Evolutionary conservation across 2,797 vertebrate species (phyloP).

Genomic region (Helicolenus hilgendorfi): DNA sequence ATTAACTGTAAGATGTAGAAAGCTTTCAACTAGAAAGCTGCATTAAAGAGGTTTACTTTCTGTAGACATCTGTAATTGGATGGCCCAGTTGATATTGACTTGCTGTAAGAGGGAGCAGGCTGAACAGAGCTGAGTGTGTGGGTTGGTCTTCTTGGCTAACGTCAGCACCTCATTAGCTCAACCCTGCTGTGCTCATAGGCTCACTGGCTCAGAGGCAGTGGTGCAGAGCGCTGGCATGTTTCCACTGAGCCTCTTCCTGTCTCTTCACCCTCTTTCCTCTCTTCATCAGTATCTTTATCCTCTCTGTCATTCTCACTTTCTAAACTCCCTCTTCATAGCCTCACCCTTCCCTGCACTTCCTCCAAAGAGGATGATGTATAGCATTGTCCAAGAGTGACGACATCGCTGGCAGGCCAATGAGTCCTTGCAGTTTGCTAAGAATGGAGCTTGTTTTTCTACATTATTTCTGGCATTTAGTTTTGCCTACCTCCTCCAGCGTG

Average conservation of each 20-base stretch:
- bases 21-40: not conserved
- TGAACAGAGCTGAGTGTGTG: constrained; percentile 52
- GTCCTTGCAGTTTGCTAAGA: constrained; percentile 26
- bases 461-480: constrained; percentile 15
- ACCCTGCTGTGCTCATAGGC: constrained; percentile 51
- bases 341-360: constrained; percentile 24
- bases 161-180: constrained; percentile 66
- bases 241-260: constrained; percentile 81
- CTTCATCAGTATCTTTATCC: constrained; percentile 39
- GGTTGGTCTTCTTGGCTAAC: constrained; percentile 57
- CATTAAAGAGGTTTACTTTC: constrained; percentile 14
- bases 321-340: not conserved
- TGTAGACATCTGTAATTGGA: constrained; percentile 27
- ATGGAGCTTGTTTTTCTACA: constrained; percentile 37
- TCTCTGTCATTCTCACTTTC: constrained; percentile 6
- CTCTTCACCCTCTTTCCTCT: constrained; percentile 35
- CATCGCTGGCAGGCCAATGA: constrained; percentile 23
- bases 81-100: constrained; percentile 46
- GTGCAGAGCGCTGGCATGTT: constrained; percentile 69
- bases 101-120: constrained; percentile 33
- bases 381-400: constrained; percentile 52
- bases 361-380: constrained; percentile 41
- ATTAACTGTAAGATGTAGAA: not conserved
- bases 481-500: not conserved
- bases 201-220: constrained; percentile 62